Percentiles rank a stretch among this genome's conserved stretches.
Evolutionary conservation across 2,797 vertebrate genomes (phyloP).

Genomic region (Geotrypetes seraphini): DNA sequence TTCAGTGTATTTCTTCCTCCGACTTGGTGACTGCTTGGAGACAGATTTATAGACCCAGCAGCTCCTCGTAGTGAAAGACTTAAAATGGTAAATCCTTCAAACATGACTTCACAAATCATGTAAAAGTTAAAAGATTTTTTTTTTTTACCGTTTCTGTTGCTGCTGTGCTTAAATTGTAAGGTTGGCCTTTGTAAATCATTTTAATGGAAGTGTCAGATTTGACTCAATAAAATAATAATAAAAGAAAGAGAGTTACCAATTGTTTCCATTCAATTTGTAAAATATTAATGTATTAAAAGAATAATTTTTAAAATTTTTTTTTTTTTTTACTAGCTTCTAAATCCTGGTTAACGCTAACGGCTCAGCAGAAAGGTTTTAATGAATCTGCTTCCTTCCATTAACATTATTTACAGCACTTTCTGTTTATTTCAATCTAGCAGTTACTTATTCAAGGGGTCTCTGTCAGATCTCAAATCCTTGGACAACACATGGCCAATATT

Average conservation of each 20-base stretch:
- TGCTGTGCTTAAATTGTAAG: slow-evolving; percentile 73
- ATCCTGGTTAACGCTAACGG: slow-evolving; percentile 55
- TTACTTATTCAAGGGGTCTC: too few relatives aligned
- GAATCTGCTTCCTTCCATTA: slow-evolving; percentile 54
- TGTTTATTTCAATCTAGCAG: slow-evolving; percentile 35
- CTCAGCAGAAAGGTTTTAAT: slow-evolving; percentile 45
- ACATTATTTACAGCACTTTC: slow-evolving; percentile 59
- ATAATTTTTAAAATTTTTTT: too few relatives aligned
- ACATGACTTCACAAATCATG: slow-evolving; percentile 88
- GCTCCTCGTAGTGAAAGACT: slow-evolving; percentile 81
- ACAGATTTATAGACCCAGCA: slow-evolving; percentile 75
- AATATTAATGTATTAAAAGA: slow-evolving; percentile 74
- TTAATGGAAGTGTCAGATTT: slow-evolving; percentile 71
- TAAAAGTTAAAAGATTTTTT: slow-evolving; percentile 76
- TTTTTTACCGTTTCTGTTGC: slow-evolving; percentile 80
- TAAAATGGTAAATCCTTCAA: slow-evolving; percentile 86
- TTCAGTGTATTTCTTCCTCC: slow-evolving; percentile 61
- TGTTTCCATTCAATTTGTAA: slow-evolving; percentile 63
- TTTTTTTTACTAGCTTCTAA: slow-evolving; percentile 51
- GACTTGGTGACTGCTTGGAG: slow-evolving; percentile 42
- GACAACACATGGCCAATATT: too few relatives aligned
- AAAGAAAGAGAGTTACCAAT: slow-evolving; percentile 29
- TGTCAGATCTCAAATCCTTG: too few relatives aligned
- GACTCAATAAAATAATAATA: slow-evolving; percentile 44
- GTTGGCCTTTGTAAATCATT: slow-evolving; percentile 72